Percentiles rank a stretch among this genome's conserved stretches.
Evolutionary conservation across 2,797 vertebrate genomes (phyloP).

Genomic region (Craterocephalus amniculus): DNA sequence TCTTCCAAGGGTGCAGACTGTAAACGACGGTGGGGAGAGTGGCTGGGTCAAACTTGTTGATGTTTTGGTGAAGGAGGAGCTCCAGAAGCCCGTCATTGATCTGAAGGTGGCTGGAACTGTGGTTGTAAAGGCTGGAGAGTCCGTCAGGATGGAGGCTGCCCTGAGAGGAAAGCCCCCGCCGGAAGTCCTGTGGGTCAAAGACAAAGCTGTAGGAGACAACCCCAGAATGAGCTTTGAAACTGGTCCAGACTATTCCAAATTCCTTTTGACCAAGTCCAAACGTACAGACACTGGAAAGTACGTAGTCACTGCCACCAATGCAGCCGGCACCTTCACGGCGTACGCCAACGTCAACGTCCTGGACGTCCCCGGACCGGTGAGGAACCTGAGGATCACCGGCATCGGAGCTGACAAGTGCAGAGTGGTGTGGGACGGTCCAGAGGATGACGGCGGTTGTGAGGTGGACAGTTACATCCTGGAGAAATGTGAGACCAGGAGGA

Average conservation of each 20-base stretch:
- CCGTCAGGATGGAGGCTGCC: slow-evolving; percentile 93
- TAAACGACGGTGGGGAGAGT: slow-evolving; percentile 96
- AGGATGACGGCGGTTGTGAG: slow-evolving; percentile 97
- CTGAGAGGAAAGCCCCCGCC: slow-evolving; percentile 97
- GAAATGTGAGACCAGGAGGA: slow-evolving; percentile 98
- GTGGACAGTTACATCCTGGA: slow-evolving; percentile 98
- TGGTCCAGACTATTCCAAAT: slow-evolving; percentile 89
- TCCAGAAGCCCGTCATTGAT: slow-evolving; percentile 96
- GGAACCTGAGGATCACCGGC: slow-evolving; percentile 90
- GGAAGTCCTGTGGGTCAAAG: slow-evolving; percentile 94
- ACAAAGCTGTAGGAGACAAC: slow-evolving; percentile 92
- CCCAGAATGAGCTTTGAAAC: slow-evolving; percentile 94
- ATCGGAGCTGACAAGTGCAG: slow-evolving; percentile 93
- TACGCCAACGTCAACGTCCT: slow-evolving; percentile 93
- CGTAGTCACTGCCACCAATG: slow-evolving; percentile 92
- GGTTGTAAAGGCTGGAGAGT: slow-evolving; percentile 94
- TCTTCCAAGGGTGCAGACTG: slow-evolving; percentile 90
- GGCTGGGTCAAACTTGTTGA: slow-evolving; percentile 94
- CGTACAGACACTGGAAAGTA: slow-evolving; percentile 95
- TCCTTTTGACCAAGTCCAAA: slow-evolving; percentile 91
- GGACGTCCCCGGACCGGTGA: slow-evolving; percentile 93
- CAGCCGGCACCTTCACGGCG: slow-evolving; percentile 93
- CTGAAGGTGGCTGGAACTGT: slow-evolving; percentile 90
- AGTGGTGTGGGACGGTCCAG: slow-evolving; percentile 93
- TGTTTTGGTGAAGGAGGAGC: slow-evolving; percentile 93